These are phyloP conservation scores for Amiota communis DNA, from an alignment of 2,888 invertebrate genomes.

Conservation along the genomic window DNA sequence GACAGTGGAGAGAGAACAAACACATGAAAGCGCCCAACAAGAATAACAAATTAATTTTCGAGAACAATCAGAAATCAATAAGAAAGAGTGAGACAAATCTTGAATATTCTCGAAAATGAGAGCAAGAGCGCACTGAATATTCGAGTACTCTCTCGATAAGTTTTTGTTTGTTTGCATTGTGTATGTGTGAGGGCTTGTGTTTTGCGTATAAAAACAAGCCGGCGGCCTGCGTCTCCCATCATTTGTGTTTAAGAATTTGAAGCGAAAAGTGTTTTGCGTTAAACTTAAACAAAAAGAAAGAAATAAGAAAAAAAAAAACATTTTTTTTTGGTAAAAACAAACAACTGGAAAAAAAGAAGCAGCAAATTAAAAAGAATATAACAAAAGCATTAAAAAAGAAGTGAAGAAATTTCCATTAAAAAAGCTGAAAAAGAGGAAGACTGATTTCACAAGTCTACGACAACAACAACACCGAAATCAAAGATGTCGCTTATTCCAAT, in stretches of 20 bases:
- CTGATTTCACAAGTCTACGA: not conserved
- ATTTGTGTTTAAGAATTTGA: not conserved
- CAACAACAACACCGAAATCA: not conserved
- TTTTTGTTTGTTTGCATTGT: not conserved
- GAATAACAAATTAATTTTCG: not conserved
- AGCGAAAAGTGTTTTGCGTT: not conserved
- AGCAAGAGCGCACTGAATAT: not conserved
- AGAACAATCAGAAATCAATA: not conserved
- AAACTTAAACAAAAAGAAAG: slow-evolving; percentile 24
- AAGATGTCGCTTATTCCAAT: slow-evolving; percentile 54
- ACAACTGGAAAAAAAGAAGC: slow-evolving; percentile 37
- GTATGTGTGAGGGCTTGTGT: not conserved
- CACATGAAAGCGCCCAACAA: too few relatives aligned
- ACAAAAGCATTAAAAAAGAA: not conserved
- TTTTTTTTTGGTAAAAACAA: slow-evolving; percentile 33
- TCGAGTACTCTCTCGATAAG: not conserved
- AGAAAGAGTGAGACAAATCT: not conserved
- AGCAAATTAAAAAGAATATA: not conserved
- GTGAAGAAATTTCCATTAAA: slow-evolving; percentile 10
- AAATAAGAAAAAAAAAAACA: slow-evolving; percentile 34
- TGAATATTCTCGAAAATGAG: not conserved
- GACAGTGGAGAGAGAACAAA: too few relatives aligned
- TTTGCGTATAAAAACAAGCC: slow-evolving; percentile 5
- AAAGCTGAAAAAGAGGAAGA: not conserved
- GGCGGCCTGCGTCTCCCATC: not conserved